phyloP scores from a whole-genome alignment of 2,797 vertebrate genomes.

The Percopsis omiscomaycus region DNA sequence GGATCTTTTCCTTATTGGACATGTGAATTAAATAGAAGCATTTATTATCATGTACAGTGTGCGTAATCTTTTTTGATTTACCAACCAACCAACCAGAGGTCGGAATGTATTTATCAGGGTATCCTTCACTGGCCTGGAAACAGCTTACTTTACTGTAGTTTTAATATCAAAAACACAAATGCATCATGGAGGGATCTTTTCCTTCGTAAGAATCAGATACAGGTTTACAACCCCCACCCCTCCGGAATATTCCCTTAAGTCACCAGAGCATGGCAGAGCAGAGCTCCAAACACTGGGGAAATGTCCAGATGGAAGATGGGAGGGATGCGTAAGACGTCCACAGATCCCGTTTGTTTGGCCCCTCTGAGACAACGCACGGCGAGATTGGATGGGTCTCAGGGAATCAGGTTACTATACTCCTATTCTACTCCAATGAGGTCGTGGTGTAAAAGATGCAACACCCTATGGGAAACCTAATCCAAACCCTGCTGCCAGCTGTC shows the following conservation, averaged over 20 bases:
- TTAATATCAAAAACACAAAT: background rate
- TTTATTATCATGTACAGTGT: too few species aligned
- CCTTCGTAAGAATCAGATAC: too few species aligned
- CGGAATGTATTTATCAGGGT: background rate
- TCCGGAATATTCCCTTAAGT: slow-evolving; percentile 48
- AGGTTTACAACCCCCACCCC: background rate
- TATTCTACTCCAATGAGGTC: slow-evolving; percentile 68
- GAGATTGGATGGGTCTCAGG: slow-evolving; percentile 72
- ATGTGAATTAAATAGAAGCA: too few species aligned
- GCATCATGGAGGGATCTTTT: too few species aligned
- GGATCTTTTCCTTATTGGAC: too few species aligned
- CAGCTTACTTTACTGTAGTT: background rate
- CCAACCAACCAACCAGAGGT: background rate
- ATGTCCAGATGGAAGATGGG: slow-evolving; percentile 75
- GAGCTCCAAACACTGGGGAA: slow-evolving; percentile 46
- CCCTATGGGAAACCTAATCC: slow-evolving; percentile 76
- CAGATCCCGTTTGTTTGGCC: slow-evolving; percentile 72
- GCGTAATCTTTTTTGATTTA: background rate
- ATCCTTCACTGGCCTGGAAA: background rate
- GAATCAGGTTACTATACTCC: slow-evolving; percentile 73
- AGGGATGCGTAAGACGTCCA: slow-evolving; percentile 69
- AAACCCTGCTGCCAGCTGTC: slow-evolving; percentile 75
- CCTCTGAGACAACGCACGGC: slow-evolving; percentile 66
- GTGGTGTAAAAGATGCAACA: slow-evolving; percentile 74
- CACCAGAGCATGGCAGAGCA: slow-evolving; percentile 37